Conservation (phyloP, 2,888 invertebrate genomes). For the Rotaria macrura region DNA sequence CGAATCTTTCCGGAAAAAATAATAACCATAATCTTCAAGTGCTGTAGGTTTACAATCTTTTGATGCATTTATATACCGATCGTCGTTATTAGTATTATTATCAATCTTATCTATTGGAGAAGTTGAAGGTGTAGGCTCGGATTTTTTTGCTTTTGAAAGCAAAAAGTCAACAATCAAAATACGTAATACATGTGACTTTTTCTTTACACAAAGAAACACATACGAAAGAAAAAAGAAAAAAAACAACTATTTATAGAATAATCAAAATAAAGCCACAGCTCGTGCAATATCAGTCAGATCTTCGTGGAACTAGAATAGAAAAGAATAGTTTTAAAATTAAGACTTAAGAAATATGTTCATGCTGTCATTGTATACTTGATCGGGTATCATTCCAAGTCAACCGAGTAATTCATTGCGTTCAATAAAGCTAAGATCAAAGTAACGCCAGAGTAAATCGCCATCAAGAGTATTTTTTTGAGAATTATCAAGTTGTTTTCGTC, state of each 20-base stretch:
- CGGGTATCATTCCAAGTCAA: conserved; percentile 83
- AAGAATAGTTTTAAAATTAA: neutral
- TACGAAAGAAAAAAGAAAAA: no score
- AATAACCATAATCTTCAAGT: conserved; percentile 37
- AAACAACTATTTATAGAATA: neutral
- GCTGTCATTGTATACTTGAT: conserved; percentile 57
- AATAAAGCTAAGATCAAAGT: conserved; percentile 63
- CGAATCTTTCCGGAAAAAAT: conserved; percentile 37
- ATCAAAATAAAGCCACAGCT: neutral
- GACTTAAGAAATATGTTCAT: conserved; percentile 28
- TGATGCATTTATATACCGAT: conserved; percentile 24
- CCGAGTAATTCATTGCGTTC: conserved; percentile 82
- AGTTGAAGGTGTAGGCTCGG: neutral
- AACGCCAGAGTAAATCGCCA: conserved; percentile 80
- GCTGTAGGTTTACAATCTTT: conserved; percentile 24
- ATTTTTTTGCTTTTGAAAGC: neutral
- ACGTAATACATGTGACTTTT: neutral
- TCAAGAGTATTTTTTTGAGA: conserved; percentile 66
- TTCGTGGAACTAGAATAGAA: neutral
- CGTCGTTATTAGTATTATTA: neutral
- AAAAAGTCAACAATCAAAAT: conserved; percentile 9
- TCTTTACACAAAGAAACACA: neutral
- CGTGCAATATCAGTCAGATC: neutral
- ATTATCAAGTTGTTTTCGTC: conserved; percentile 26
- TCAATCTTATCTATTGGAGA: neutral